Evolutionary conservation across 2,888 invertebrate species (phyloP), one percentile per base, ranked within the genome.

Genomic region (Seladonia tumulorum): DNA sequence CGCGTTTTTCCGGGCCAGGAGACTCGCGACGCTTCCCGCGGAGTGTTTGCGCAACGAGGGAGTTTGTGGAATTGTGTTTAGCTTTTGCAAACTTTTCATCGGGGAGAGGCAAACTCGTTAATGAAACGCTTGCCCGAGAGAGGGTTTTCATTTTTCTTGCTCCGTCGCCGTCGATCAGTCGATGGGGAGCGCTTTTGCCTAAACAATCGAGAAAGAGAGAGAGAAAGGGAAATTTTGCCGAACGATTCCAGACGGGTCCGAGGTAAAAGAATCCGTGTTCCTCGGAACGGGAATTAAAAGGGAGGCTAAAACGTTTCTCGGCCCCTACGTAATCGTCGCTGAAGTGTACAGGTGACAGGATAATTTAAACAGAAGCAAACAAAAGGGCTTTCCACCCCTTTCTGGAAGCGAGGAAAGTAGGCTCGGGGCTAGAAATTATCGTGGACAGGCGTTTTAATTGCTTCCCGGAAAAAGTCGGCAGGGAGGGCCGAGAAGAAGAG

Each of bases 391-490:
- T 53, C 70, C 49, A 66, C 76, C 78, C 76, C 3, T 82, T 76
- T 68, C 57, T 42, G 39, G 8, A 18, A n/a, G 25, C 53, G 70
- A 60, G 60, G 49, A 71, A 22, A n/a, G 42, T 57, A 71, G 49
- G 57, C 86, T 74, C 74, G 83, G 73, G 87, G 82, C 81, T 84
- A 82, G 85, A 84, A 90, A 89, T 89, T 90, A 86, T 91, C 89
- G 79, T 86, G 88, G 88, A 89, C 89, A 86, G 82, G 86, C 86
- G 88, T 84, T 88, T 92, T 93, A 93, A 93, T 93, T 93, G 91
- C 90, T 88, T 90, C 73, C 80, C 79, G 42, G 71, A 76, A 86
- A 86, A 81, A 80, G 76, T 70, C 73, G 71, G 29, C 47, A 66
- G 35, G 70, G 70, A 75, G 73, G 39, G 63, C n/a, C 53, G 16